Base-by-base conservation (phyloP, 2,888 invertebrate genomes). In the Acleris holmiana region DNA sequence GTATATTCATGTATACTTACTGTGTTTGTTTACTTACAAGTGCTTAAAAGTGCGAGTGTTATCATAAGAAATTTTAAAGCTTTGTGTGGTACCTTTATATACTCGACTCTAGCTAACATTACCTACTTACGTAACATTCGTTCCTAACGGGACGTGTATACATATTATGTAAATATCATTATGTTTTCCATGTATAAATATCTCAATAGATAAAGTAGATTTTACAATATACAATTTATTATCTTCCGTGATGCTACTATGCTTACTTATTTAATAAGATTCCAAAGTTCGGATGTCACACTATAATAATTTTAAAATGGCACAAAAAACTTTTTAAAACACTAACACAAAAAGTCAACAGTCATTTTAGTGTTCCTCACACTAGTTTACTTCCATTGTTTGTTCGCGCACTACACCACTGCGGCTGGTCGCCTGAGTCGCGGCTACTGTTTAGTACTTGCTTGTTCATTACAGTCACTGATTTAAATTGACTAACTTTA, bases 41-140 rank as follows among this genome's bases (percentile, higher is more conserved):
- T 85, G 86, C 90, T 87, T 86, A 88, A 90, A 77, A 85, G 92
- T 92, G 92, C 91, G 85, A 89, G 89, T 89, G 91, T 89, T 88
- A 85, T 92, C 92, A 92, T 92, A 92, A 92, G 92, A 91, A 89
- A 88, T 91, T 86, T 92, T 92, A 92, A 92, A 92, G 92, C 92
- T 92, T 91, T 85, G 85, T 89, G 92, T 92, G 92, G 91, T 91
- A 92, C 86, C 76, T 83, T 88, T 83, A 85, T 79, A 87, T 89
- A 88, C 78, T 88, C 88, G 80, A 84, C 76, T 86, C 91, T 91
- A 90, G 80, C 89, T 90, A 89, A 86, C 78, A 86, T 86, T 89
- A 88, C 81, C 89, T 91, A 90, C 84, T 85, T 88, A 91, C 85
- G 85, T 86, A 91, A 92, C 92, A 90, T 89, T 92, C 88, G 92